Evolutionary conservation across 2,113 vertebrate genomes (phyloP), one percentile per base, ranked within the genome.

Genomic region (Bubo bubo): DNA sequence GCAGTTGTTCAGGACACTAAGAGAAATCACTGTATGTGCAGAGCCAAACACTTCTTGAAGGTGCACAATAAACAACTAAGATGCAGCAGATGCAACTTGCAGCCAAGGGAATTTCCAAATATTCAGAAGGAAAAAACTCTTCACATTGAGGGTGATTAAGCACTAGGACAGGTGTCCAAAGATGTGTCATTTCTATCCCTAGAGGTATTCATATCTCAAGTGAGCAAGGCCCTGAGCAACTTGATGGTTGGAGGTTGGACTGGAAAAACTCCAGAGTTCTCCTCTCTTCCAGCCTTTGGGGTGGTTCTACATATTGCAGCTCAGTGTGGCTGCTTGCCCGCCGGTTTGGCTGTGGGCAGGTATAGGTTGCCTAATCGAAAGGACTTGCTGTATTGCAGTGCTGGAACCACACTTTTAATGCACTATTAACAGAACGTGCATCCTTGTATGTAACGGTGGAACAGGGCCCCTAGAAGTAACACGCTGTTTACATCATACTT

Each of bases 201-300:
- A 71, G 45, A 62, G 35, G 47, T 56, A 60, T 5, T 60, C 10
- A 1, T 9, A 6, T 34, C 11, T 84, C 24, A 34, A n/a, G 16
- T 24, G 13, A 59, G 66, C 34, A 70, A 74, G 16, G 15, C 22
- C 37, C 18, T 0, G 1, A 82, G 45, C 6, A 45, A 10, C 53
- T 77, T 4, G 0, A 18, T 62, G n/a, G 30, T 52, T 53, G 41
- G 72, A 72, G 28, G 8, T 7, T 67, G 64, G 55, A 19, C 20
- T 43, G 52, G 23, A 34, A 70, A 92, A 49, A 9, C 11, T 77
- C 53, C 53, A 43, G 63, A 76, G 32, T 12, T 45, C 30, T 79
- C 15, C 14, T 58, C 3, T 70, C 20, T 27, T 63, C 43, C 39
- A 64, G 72, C 30, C 58, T 64, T 41, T 0, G 0, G n/a, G 41